Evolutionary conservation across 2,888 invertebrate species (phyloP).

Genomic region (Drosophila siamana): DNA sequence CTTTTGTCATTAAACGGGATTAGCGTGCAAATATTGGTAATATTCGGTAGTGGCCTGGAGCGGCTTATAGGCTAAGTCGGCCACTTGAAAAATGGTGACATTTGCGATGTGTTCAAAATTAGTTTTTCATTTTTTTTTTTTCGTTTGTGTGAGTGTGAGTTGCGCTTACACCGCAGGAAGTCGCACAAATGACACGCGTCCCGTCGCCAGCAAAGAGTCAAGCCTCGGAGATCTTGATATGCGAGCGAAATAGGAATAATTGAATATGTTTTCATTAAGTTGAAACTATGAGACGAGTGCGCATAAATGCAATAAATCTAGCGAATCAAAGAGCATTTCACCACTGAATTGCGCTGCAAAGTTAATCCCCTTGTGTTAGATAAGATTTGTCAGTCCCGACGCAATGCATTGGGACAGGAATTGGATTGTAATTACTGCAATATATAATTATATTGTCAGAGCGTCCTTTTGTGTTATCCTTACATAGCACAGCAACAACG

Average conservation of each 20-base stretch:
- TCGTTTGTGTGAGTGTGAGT: no score
- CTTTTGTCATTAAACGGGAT: conserved; percentile 77
- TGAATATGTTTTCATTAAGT: conserved; percentile 70
- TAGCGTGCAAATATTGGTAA: conserved; percentile 60
- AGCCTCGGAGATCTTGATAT: conserved; percentile 58
- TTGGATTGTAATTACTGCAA: conserved; percentile 81
- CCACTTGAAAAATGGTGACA: conserved; percentile 78
- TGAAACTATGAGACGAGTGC: conserved; percentile 51
- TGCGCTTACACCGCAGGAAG: conserved; percentile 59
- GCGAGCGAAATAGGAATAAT: conserved; percentile 32
- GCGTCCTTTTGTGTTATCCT: conserved; percentile 67
- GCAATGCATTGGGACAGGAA: conserved; percentile 71
- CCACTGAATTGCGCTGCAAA: conserved; percentile 67
- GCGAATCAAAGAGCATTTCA: conserved; percentile 66
- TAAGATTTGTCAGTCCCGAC: conserved; percentile 55
- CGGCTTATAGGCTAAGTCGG: conserved; percentile 63
- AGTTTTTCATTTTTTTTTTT: conserved; percentile 50
- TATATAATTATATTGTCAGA: conserved; percentile 77
- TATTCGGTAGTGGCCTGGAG: conserved; percentile 38
- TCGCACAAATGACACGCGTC: conserved; percentile 70
- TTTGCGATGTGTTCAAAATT: conserved; percentile 67
- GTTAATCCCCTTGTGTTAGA: conserved; percentile 79
- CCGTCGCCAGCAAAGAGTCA: conserved; percentile 48
- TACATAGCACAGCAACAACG: conserved; percentile 2
- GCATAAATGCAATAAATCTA: conserved; percentile 16